These are phyloP conservation scores for Apus apus DNA, from an alignment of 2,113 vertebrate species.

Conservation along the genomic window DNA sequence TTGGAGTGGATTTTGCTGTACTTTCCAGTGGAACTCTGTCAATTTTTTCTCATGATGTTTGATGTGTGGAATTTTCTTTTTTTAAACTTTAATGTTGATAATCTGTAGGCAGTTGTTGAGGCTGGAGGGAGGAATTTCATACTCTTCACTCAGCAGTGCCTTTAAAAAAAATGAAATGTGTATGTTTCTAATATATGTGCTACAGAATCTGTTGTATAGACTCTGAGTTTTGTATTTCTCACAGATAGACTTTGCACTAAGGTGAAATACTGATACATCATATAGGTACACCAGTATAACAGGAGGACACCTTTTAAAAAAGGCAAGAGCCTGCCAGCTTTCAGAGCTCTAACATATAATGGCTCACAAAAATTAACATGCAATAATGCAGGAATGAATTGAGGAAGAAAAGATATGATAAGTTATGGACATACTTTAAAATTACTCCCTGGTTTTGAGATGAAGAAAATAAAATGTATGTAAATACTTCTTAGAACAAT, in stretches of 20 bases:
- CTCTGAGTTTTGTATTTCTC: not conserved
- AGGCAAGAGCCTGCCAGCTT: not conserved
- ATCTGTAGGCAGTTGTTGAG: conserved; percentile 2
- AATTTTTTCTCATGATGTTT: not conserved
- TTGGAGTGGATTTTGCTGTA: not conserved
- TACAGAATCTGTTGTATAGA: not conserved
- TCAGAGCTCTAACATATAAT: not conserved
- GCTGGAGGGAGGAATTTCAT: conserved; percentile 23
- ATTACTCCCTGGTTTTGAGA: not conserved
- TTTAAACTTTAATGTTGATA: not conserved
- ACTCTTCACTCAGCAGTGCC: not conserved
- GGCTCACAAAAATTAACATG: not conserved
- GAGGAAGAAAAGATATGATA: not conserved
- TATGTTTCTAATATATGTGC: not conserved
- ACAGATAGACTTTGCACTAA: not conserved
- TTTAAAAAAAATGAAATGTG: not conserved
- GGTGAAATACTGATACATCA: not conserved
- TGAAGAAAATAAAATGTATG: not conserved
- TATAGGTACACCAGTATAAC: not conserved
- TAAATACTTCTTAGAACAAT: not conserved
- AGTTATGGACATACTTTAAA: not conserved
- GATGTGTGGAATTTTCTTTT: not conserved
- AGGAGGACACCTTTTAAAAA: not conserved
- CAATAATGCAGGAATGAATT: not conserved
- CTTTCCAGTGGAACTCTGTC: not conserved